These are phyloP conservation scores for Epizoanthus fatuus DNA, from an alignment of 92 coral and sea anemone species.

Conservation along the genomic window DNA sequence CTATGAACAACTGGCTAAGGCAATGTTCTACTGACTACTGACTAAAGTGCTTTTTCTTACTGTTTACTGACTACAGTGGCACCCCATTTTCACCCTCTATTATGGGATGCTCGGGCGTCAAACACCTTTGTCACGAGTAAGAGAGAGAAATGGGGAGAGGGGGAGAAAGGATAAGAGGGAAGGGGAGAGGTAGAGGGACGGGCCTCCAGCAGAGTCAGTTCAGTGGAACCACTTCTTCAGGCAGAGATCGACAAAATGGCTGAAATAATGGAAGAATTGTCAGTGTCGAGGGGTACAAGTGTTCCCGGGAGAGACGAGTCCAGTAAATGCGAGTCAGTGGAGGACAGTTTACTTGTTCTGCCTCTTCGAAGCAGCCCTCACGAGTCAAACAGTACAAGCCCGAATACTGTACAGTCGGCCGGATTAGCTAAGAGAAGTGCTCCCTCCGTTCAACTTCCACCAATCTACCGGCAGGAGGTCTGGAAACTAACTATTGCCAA, in stretches of 20 bases:
- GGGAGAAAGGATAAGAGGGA: too few relatives aligned
- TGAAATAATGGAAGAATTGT: slow-evolving; percentile 2
- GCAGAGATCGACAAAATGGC: background rate
- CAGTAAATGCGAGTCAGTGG: background rate
- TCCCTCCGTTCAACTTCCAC: slow-evolving; percentile 48
- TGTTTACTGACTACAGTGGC: too few relatives aligned
- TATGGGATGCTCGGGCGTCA: too few relatives aligned
- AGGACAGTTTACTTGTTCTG: slow-evolving; percentile 10
- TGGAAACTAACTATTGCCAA: slow-evolving; percentile 67
- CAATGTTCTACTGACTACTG: too few relatives aligned
- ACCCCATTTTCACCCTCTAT: too few relatives aligned
- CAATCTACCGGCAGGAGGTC: slow-evolving; percentile 78
- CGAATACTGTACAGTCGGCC: background rate
- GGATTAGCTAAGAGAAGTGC: background rate
- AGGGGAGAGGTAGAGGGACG: background rate
- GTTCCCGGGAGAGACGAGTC: background rate
- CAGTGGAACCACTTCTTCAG: background rate
- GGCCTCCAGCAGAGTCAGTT: slow-evolving; percentile 8
- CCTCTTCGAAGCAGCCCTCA: slow-evolving; percentile 26
- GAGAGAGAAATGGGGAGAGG: too few relatives aligned
- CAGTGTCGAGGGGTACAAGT: slow-evolving; percentile 9
- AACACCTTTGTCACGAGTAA: too few relatives aligned
- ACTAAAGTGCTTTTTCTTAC: too few relatives aligned
- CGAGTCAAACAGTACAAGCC: background rate
- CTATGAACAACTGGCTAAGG: too few relatives aligned